A percentile compares a stretch with the other conserved stretches of the same genome.
Evolutionary conservation across 2,113 vertebrate species (phyloP).

Genomic region (Cercocebus atys): DNA sequence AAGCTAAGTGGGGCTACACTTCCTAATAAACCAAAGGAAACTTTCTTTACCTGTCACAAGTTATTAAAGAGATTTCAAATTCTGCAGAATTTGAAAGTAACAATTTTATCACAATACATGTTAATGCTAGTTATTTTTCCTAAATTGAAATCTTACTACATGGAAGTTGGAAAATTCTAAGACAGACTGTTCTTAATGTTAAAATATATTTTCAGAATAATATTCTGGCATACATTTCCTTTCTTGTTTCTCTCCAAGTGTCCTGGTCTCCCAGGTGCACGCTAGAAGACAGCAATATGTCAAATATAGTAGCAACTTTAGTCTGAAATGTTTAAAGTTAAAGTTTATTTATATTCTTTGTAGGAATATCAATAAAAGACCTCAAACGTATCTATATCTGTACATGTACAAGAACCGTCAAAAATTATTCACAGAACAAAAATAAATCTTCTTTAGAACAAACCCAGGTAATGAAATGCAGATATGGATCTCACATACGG

Average conservation of each 20-base stretch:
- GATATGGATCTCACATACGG: slow-evolving; percentile 84
- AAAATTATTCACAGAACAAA: slow-evolving; percentile 92
- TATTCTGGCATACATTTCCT: background rate
- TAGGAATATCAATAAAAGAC: slow-evolving; percentile 91
- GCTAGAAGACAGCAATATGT: background rate
- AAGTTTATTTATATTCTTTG: slow-evolving; percentile 89
- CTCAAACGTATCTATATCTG: slow-evolving; percentile 89
- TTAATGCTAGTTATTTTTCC: background rate
- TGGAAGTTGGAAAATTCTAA: background rate
- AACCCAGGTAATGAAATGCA: slow-evolving; percentile 89
- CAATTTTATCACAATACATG: background rate
- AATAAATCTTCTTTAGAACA: slow-evolving; percentile 91
- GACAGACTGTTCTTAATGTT: background rate
- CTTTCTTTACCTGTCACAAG: background rate
- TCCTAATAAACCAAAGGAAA: background rate
- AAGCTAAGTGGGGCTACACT: background rate
- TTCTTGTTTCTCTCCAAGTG: background rate
- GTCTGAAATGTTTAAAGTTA: slow-evolving; percentile 88
- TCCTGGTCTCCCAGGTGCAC: background rate
- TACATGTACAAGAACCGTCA: slow-evolving; percentile 89
- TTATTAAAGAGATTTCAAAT: background rate
- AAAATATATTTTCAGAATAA: slow-evolving; percentile 11
- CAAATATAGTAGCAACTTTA: slow-evolving; percentile 50
- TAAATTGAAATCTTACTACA: background rate
- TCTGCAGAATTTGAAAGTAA: background rate